Evolutionary conservation across 1,140 invertebrate species (phyloP).

Genomic region (Ceratosolen fusciceps): DNA sequence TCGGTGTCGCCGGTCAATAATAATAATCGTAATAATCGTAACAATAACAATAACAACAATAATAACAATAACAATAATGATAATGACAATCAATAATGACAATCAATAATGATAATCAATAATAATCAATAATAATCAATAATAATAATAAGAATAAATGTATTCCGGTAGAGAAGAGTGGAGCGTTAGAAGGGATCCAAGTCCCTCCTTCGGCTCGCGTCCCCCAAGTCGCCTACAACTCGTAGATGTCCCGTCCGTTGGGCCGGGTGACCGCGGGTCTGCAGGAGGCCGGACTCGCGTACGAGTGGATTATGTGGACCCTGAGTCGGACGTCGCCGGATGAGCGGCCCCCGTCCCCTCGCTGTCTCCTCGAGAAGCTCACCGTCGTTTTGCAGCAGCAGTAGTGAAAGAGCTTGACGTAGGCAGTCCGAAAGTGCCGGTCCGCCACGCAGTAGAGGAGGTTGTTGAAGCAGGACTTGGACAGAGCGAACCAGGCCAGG

Average conservation of each 20-base stretch:
- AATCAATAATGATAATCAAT: too few relatives aligned
- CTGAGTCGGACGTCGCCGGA: constrained; percentile 76
- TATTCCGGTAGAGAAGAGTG: too few relatives aligned
- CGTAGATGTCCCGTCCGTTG: constrained; percentile 74
- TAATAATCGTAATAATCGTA: too few relatives aligned
- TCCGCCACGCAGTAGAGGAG: constrained; percentile 79
- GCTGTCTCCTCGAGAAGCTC: constrained; percentile 77
- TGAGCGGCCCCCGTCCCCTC: constrained; percentile 71
- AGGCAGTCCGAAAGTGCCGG: constrained; percentile 81
- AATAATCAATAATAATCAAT: too few relatives aligned
- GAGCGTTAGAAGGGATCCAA: too few relatives aligned
- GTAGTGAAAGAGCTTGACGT: constrained; percentile 84
- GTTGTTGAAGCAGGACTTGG: constrained; percentile 79
- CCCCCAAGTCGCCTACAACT: constrained; percentile 64
- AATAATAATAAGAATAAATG: too few relatives aligned
- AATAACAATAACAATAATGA: too few relatives aligned
- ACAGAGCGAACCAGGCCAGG: constrained; percentile 78
- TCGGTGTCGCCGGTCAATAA: too few relatives aligned
- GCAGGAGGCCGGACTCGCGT: constrained; percentile 73
- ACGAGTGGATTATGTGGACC: constrained; percentile 85
- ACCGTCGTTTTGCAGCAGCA: constrained; percentile 87
- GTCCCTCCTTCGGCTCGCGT: too few relatives aligned
- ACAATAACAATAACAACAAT: too few relatives aligned
- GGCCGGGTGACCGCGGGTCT: constrained; percentile 59
- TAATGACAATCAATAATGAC: too few relatives aligned